phyloP scores from a whole-genome alignment of 2,113 vertebrate genomes.

The Picathartes gymnocephalus region DNA sequence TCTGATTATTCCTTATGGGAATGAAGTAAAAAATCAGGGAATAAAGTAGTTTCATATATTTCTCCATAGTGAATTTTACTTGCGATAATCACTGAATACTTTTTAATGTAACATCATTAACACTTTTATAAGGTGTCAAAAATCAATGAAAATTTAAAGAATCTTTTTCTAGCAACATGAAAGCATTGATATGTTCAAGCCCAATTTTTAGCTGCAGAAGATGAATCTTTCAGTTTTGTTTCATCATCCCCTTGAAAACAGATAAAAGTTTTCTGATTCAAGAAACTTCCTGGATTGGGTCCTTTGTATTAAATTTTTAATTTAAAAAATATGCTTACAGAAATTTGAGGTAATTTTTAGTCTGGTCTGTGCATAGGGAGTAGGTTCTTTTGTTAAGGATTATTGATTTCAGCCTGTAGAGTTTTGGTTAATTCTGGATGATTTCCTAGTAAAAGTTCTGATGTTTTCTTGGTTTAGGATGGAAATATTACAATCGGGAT shows the following conservation, averaged over 20 bases:
- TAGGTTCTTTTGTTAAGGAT: neutral
- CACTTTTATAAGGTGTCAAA: neutral
- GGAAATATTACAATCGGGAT: neutral
- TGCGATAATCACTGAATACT: neutral
- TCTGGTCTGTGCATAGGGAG: neutral
- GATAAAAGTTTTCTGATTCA: neutral
- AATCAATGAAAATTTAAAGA: neutral
- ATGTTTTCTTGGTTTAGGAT: neutral
- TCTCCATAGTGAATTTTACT: neutral
- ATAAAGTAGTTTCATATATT: neutral
- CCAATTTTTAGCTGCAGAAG: neutral
- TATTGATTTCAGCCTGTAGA: neutral
- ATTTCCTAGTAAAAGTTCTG: neutral
- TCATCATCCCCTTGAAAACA: neutral
- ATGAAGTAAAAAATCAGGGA: neutral
- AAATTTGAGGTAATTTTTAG: neutral
- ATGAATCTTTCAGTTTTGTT: neutral
- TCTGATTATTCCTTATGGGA: neutral
- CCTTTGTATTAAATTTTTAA: neutral
- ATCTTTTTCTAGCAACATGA: neutral
- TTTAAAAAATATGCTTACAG: neutral
- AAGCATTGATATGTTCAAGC: neutral
- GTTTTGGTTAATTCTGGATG: neutral
- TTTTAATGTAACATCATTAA: neutral
- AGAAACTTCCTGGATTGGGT: neutral